Base-by-base conservation (phyloP, 1,140 invertebrate species). In the Drosophila varians region DNA sequence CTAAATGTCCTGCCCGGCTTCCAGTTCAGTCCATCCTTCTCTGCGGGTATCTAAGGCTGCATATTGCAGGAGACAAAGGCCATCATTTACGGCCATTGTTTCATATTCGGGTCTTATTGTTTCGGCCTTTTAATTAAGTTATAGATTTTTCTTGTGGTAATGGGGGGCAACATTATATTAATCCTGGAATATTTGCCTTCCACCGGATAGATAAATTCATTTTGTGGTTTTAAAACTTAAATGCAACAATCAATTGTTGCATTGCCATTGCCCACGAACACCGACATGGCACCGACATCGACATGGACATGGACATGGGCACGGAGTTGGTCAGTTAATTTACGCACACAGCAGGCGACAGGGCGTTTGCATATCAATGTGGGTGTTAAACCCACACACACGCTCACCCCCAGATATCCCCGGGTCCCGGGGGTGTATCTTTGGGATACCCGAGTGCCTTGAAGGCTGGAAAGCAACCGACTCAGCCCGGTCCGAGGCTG, bases 241-340 rank as follows among this genome's bases (percentile, higher is more conserved):
- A 74, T 77, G 77, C 64, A 68, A 86, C 69, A 87, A 77, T 86
- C 82, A 86, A 80, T 86, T 80, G 73, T 77, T 87, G 80, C 74
- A 70, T 66, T 21, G 46, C 38, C 43, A 36, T n/a, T n/a, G 52
- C 31, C 34, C 43, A 23, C 12, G 54, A 26, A 21, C 57, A 8
- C 14, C 11, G 46, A 58, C 58, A 58, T 34, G 42, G 19, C 43
- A 64, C 3, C 38, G 16, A 42, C 38, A 42, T 46, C 31, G 23
- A 28, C 45, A 46, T 42, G 26, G 55, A 75, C 61, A 57, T 31
- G 58, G 31, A 74, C 69, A 53, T 43, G 52, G 28, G 47, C 60
- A 56, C 49, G 43, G 43, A 43, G 25, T 51, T 25, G 65, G 68
- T 76, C 56, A 73, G 77, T 87, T 82, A 86, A 87, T 87, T 80